Percentiles rank a stretch among this genome's conserved stretches.
phyloP scores from a whole-genome alignment of 2,888 invertebrate species.

The Lypha dubia region DNA sequence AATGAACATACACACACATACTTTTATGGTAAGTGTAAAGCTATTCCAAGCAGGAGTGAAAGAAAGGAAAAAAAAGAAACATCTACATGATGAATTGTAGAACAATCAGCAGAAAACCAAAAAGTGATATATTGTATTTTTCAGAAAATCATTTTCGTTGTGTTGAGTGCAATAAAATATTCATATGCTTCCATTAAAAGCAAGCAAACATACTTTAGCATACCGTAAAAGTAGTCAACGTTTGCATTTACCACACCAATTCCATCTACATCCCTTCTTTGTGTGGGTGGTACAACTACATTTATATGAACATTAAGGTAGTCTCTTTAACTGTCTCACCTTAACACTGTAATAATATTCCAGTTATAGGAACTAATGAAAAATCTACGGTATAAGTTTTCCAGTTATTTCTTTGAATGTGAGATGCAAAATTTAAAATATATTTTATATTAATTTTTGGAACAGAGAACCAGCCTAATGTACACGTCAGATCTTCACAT shows the following conservation, averaged over 20 bases:
- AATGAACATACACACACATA: slow-evolving; percentile 26
- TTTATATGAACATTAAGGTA: not conserved
- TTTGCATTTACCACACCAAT: slow-evolving; percentile 26
- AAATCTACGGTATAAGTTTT: too few species aligned
- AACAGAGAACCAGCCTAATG: not conserved
- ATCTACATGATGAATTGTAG: slow-evolving; percentile 53
- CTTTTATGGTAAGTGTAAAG: slow-evolving; percentile 11
- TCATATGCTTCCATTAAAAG: slow-evolving; percentile 77
- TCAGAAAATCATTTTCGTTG: slow-evolving; percentile 71
- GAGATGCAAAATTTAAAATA: too few species aligned
- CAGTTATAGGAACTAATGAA: too few species aligned
- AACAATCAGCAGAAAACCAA: slow-evolving; percentile 68
- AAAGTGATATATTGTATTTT: slow-evolving; percentile 74
- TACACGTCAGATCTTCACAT: not conserved
- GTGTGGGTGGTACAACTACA: not conserved
- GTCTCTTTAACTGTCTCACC: too few species aligned
- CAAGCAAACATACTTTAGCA: slow-evolving; percentile 65
- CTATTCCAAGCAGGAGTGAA: slow-evolving; percentile 2
- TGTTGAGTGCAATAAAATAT: slow-evolving; percentile 77
- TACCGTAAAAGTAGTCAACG: not conserved
- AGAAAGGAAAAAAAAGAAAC: not conserved
- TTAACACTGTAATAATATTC: too few species aligned
- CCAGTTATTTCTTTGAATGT: too few species aligned
- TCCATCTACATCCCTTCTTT: slow-evolving; percentile 39
- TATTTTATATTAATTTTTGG: too few species aligned